Evolutionary conservation across 53 echinoderm and acorn worm species (phyloP), one percentile per base, ranked within the genome.

Genomic region (Actinopyga echinites): DNA sequence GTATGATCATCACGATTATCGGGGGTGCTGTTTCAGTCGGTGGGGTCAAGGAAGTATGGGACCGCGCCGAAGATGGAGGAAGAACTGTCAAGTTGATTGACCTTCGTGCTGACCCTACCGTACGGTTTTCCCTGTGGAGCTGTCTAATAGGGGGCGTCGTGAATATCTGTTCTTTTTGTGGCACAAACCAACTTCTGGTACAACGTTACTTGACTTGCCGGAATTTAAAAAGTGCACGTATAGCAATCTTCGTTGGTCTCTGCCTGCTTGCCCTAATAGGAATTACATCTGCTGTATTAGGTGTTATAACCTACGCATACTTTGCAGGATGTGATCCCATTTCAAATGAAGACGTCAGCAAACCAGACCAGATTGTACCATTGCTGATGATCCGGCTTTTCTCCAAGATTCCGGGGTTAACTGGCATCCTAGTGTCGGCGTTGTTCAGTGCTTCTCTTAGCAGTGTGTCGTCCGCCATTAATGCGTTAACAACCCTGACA

Each of bases 281-380:
- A 57, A 3, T 78, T 11, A 21, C 30, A 0, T 54, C 79, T 6
- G 79, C 56, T 5, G 24, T 78, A 6, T 9, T 30, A 26, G 79
- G 79, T 7, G 56, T 78, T 54, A 30, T 24, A 17, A 56, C 56
- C 30, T 78, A 78, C 34, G 78, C 78, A 8, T 78, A 78, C 32
- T 78, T 56, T 30, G 78, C 78, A 15, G 78, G 78, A 29, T 78
- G 78, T 30, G 78, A 78, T 56, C 78, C 78, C 8, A 4, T 78
- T 54, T 55, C 55, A 4, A 32, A 29, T 21, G 78, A 56, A 5
- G 9, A 78, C 29, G n/a, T 78, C n/a, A 24, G 9, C 11, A 54
- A n/a, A 13, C 7, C 78, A 29, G 78, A 78, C 28, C 78, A 78
- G 32, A 17, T 78, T 21, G 56, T 78, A 56, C 26, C 78, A 0